A percentile compares a stretch with the other conserved stretches of the same genome.
phyloP scores from a whole-genome alignment of 1,140 invertebrate genomes.

The Lithobius niger region DNA sequence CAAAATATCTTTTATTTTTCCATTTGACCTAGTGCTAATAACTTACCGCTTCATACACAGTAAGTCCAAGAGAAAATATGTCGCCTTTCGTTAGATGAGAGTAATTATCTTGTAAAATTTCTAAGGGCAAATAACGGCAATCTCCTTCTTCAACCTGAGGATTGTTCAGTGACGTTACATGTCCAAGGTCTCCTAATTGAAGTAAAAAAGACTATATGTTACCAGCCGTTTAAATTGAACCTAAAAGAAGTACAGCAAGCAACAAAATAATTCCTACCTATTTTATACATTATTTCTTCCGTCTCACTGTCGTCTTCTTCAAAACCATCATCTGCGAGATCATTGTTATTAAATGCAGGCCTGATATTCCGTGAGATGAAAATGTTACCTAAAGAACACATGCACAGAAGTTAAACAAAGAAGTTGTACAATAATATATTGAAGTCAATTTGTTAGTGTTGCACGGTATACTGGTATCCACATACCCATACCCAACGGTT shows the following conservation, averaged over 20 bases:
- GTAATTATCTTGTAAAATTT: conserved; percentile 71
- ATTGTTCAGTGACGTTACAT: conserved; percentile 68
- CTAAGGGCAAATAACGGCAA: conserved; percentile 71
- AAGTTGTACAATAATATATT: too few relatives aligned
- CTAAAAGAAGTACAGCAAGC: neutral
- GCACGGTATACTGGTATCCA: too few relatives aligned
- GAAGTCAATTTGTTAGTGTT: too few relatives aligned
- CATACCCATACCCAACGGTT: too few relatives aligned
- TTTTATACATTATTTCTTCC: conserved; percentile 66
- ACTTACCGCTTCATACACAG: conserved; percentile 49
- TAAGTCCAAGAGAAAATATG: conserved; percentile 73
- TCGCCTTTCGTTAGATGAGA: conserved; percentile 69
- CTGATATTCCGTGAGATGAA: conserved; percentile 49
- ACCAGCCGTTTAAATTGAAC: neutral
- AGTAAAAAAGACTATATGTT: conserved; percentile 5
- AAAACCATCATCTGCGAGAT: conserved; percentile 58
- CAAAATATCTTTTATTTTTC: neutral
- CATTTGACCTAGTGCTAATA: conserved; percentile 3
- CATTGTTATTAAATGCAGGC: conserved; percentile 21
- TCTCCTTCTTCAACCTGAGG: conserved; percentile 85
- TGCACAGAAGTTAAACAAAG: too few relatives aligned
- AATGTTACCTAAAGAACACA: conserved; percentile 46
- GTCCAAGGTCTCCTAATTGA: conserved; percentile 56
- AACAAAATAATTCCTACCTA: conserved; percentile 44
- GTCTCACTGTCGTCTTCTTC: conserved; percentile 49